Evolutionary conservation across 2,888 invertebrate species (phyloP).

Genomic region (Neocrepidodera transversa): DNA sequence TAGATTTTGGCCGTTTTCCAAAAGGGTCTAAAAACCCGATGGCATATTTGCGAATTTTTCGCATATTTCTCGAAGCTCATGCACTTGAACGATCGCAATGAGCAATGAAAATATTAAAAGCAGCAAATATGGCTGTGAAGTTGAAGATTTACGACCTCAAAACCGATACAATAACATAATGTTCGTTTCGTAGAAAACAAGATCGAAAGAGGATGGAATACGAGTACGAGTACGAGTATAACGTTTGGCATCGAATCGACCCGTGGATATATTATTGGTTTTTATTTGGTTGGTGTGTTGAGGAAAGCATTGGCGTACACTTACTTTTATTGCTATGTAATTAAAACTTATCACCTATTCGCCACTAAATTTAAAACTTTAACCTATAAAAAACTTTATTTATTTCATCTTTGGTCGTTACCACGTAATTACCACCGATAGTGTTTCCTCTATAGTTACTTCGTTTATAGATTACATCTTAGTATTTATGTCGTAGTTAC

Average conservation of each 20-base stretch:
- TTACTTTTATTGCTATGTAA: too few relatives aligned
- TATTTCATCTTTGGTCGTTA: too few relatives aligned
- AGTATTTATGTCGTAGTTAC: too few relatives aligned
- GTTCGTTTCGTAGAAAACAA: constrained; percentile 19
- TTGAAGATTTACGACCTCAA: constrained; percentile 17
- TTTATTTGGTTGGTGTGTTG: not conserved
- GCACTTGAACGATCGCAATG: constrained; percentile 5
- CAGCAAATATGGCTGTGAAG: constrained; percentile 16
- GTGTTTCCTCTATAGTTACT: too few relatives aligned
- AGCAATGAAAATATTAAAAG: constrained; percentile 24
- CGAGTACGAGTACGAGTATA: not conserved
- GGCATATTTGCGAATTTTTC: constrained; percentile 6
- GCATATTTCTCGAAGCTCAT: not conserved
- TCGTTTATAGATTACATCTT: too few relatives aligned
- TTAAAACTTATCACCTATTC: too few relatives aligned
- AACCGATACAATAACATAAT: constrained; percentile 23
- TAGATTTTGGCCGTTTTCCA: constrained; percentile 1
- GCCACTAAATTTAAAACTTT: too few relatives aligned
- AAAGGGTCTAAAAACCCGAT: not conserved
- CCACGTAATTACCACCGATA: too few relatives aligned
- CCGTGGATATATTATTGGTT: not conserved
- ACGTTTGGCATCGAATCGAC: constrained; percentile 7
- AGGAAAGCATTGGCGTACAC: not conserved
- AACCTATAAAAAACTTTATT: too few relatives aligned
- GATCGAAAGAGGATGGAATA: not conserved